Conservation (phyloP, 1,140 invertebrate genomes). For the Hetaerina americana region DNA sequence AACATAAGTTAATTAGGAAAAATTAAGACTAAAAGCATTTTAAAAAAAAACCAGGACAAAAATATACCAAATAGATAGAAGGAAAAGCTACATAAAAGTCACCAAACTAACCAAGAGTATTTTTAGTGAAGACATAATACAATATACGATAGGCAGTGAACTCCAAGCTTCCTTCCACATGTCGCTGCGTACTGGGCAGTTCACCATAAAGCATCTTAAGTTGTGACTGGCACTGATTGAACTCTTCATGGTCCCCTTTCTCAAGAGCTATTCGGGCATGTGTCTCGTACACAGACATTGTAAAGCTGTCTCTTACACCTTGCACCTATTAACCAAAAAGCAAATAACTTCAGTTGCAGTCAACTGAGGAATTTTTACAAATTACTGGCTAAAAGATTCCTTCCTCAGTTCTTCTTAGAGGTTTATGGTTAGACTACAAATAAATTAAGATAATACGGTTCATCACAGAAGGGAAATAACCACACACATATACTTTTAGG, state of each 20-base stretch:
- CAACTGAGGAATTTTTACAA: neutral
- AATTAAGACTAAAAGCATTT: slow-evolving; percentile 8
- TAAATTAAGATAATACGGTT: slow-evolving; percentile 5
- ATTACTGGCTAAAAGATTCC: neutral
- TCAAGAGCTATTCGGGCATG: slow-evolving; percentile 94
- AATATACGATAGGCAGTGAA: slow-evolving; percentile 90
- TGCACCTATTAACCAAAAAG: slow-evolving; percentile 56
- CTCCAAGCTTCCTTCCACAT: slow-evolving; percentile 41
- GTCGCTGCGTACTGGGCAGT: slow-evolving; percentile 15
- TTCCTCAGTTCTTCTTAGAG: neutral
- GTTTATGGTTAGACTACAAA: neutral
- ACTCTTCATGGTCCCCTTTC: slow-evolving; percentile 95
- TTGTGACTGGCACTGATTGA: slow-evolving; percentile 98
- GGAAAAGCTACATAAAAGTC: neutral
- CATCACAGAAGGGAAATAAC: slow-evolving; percentile 1
- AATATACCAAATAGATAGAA: slow-evolving; percentile 18
- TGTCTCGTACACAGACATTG: slow-evolving; percentile 94
- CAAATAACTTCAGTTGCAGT: slow-evolving; percentile 10
- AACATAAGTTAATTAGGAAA: slow-evolving; percentile 17
- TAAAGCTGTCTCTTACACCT: slow-evolving; percentile 86
- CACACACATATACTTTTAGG: neutral
- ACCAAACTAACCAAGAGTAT: slow-evolving; percentile 76
- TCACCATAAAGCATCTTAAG: slow-evolving; percentile 82
- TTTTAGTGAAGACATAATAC: slow-evolving; percentile 95
- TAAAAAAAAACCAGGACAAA: slow-evolving; percentile 8